Evolutionary conservation across 1,140 invertebrate species (phyloP).

Genomic region (Leptinotarsa undecemlineata): DNA sequence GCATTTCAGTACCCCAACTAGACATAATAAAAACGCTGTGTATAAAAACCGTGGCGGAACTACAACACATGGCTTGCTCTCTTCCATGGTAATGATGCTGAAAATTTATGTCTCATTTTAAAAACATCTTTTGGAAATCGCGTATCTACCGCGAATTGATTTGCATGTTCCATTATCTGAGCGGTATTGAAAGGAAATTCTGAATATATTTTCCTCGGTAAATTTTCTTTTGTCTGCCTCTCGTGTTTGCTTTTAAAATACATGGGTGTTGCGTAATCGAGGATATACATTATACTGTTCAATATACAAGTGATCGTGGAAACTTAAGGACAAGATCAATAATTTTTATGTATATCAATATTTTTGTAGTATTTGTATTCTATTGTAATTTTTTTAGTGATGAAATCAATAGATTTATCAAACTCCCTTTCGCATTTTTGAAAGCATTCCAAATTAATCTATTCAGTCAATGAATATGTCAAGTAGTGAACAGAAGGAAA

Average conservation of each 20-base stretch:
- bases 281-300: not conserved
- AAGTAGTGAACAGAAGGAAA: no score
- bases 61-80: not conserved
- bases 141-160: constrained; percentile 5
- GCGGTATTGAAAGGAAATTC: not conserved
- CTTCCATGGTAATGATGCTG: not conserved
- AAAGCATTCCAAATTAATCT: no score
- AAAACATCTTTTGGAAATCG: not conserved
- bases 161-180: not conserved
- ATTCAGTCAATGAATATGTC: no score
- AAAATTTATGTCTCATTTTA: constrained; percentile 1
- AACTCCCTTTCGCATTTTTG: no score
- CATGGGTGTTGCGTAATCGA: not conserved
- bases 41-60: not conserved
- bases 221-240: not conserved
- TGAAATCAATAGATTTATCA: no score
- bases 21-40: not conserved
- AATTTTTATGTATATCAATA: no score
- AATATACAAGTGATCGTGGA: no score
- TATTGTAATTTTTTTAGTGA: no score
- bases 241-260: not conserved
- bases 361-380: no score
- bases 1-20: not conserved
- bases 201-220: not conserved
- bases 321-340: no score